Conservation (phyloP, 2,888 invertebrate genomes). For the Parthenolecanium corni region DNA sequence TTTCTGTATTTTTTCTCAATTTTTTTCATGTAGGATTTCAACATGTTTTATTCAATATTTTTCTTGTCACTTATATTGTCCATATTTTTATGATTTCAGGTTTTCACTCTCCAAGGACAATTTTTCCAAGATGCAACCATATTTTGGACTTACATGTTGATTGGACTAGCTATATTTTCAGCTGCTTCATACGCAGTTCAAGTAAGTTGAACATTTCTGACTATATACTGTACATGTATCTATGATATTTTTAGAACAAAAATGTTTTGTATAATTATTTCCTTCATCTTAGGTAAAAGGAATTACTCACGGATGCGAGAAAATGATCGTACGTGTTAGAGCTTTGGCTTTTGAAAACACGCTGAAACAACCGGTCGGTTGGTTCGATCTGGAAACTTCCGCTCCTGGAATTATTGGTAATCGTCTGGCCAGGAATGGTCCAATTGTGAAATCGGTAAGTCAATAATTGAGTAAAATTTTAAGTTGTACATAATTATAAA, state of each 20-base stretch:
- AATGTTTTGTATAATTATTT: too few relatives aligned
- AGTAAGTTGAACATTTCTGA: slow-evolving; percentile 33
- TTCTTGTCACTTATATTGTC: too few relatives aligned
- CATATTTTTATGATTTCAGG: slow-evolving; percentile 5
- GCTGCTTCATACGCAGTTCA: slow-evolving; percentile 39
- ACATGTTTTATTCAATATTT: too few relatives aligned
- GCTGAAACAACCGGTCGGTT: slow-evolving; percentile 39
- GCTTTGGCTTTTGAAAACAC: slow-evolving; percentile 39
- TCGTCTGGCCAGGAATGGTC: slow-evolving; percentile 40
- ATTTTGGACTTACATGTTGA: slow-evolving; percentile 38
- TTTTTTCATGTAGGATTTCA: too few relatives aligned
- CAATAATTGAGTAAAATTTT: neutral
- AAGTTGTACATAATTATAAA: too few relatives aligned
- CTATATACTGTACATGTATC: neutral
- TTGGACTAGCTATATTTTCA: slow-evolving; percentile 40
- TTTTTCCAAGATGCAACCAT: slow-evolving; percentile 12
- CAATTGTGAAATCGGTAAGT: slow-evolving; percentile 39
- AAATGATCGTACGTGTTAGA: slow-evolving; percentile 37
- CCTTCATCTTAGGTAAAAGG: slow-evolving; percentile 31
- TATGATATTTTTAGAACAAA: too few relatives aligned
- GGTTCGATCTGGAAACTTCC: slow-evolving; percentile 39
- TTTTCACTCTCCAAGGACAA: slow-evolving; percentile 24
- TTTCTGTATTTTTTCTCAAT: too few relatives aligned
- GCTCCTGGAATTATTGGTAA: slow-evolving; percentile 39
- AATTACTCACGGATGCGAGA: slow-evolving; percentile 36